Conservation (phyloP, 2,797 vertebrate species). For the Danio albolineatus region DNA sequence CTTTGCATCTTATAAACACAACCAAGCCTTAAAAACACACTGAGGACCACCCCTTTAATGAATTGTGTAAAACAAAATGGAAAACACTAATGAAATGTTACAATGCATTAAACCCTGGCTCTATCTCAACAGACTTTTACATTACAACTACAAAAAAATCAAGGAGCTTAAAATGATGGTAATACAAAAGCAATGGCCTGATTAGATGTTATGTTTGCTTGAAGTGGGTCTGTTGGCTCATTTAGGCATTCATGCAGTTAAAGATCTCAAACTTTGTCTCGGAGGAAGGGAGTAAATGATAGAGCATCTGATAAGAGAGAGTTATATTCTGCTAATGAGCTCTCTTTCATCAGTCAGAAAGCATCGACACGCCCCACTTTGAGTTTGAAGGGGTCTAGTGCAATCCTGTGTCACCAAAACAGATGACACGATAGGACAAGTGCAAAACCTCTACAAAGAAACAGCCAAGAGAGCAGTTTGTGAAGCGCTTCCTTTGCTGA, state of each 20-base stretch:
- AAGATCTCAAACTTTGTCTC: neutral
- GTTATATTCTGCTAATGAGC: conserved; percentile 3
- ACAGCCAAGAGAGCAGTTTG: neutral
- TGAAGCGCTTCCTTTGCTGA: neutral
- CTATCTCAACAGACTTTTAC: neutral
- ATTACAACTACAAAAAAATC: neutral
- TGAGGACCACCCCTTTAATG: too few relatives aligned
- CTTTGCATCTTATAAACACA: too few relatives aligned
- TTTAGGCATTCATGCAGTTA: neutral
- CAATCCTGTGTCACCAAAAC: conserved; percentile 2
- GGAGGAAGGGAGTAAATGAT: conserved; percentile 30
- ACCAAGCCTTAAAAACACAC: too few relatives aligned
- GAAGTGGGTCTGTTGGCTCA: neutral
- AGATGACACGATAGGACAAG: conserved; percentile 1
- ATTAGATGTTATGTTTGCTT: neutral
- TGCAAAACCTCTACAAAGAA: neutral
- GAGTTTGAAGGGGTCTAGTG: conserved; percentile 18
- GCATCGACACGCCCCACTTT: neutral
- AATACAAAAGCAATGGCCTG: neutral
- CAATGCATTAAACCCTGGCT: too few relatives aligned
- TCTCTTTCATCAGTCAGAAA: conserved; percentile 26
- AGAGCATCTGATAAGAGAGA: conserved; percentile 16
- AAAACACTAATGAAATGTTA: too few relatives aligned
- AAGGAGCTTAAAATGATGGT: neutral
- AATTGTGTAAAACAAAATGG: too few relatives aligned